These are phyloP conservation scores for Anguilla obscura DNA, from an alignment of 2,797 vertebrate genomes.

Conservation along the genomic window DNA sequence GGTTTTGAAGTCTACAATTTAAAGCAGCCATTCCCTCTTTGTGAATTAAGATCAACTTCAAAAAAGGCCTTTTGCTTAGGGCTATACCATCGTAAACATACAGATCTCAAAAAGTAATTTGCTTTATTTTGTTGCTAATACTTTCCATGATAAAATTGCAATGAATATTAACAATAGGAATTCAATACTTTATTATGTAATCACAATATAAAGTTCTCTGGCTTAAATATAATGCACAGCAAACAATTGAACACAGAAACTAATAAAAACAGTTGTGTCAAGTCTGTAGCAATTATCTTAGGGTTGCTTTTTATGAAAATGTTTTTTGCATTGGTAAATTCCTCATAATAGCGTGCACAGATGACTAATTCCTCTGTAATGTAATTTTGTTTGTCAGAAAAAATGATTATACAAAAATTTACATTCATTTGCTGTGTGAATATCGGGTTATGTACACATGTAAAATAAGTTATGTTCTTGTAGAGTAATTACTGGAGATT, in stretches of 20 bases:
- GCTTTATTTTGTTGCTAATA: constrained; percentile 22
- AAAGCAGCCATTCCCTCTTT: neutral
- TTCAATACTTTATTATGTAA: constrained; percentile 21
- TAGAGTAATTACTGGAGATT: neutral
- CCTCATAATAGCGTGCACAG: neutral
- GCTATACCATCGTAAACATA: neutral
- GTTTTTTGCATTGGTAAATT: neutral
- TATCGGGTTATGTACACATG: neutral
- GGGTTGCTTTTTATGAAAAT: neutral
- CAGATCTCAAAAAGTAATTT: neutral
- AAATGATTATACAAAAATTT: neutral
- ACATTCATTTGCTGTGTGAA: constrained; percentile 9
- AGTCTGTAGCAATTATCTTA: neutral
- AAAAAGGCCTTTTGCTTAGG: neutral
- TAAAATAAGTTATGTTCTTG: neutral
- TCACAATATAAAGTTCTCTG: constrained; percentile 16
- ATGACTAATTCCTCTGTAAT: neutral
- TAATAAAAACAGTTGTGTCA: constrained; percentile 16
- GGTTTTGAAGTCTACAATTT: constrained; percentile 16
- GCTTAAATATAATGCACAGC: neutral
- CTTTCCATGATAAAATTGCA: constrained; percentile 10
- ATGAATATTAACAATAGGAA: constrained; percentile 25
- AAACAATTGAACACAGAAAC: constrained; percentile 18
- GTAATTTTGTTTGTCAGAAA: neutral
- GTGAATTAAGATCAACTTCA: constrained; percentile 17